These are phyloP conservation scores for Caranx melampygus DNA, from an alignment of 2,113 vertebrate species.

Conservation along the genomic window DNA sequence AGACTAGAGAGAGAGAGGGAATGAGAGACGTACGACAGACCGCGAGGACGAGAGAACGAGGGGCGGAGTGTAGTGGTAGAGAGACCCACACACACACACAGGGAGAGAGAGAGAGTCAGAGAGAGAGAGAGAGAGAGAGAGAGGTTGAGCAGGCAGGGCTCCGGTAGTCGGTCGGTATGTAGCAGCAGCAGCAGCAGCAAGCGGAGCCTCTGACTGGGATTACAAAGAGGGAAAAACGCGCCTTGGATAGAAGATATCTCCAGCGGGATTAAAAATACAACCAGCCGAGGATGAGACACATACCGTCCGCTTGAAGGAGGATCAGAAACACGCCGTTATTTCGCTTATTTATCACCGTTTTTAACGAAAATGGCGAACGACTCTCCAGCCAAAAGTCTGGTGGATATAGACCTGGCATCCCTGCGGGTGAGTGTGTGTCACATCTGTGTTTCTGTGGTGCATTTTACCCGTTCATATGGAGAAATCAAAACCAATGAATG, in stretches of 20 bases:
- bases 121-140: background rate
- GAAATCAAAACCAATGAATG: background rate
- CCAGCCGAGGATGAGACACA: conserved; percentile 64
- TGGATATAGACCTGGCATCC: conserved; percentile 95
- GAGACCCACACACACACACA: background rate
- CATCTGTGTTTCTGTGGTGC: background rate
- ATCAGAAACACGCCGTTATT: conserved; percentile 33
- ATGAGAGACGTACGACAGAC: background rate
- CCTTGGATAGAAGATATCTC: conserved; percentile 24
- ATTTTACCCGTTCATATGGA: rapidly evolving
- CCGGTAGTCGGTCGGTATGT: conserved; percentile 81
- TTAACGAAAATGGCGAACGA: conserved; percentile 93
- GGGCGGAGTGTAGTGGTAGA: conserved; percentile 26
- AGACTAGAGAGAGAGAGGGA: conserved; percentile 9
- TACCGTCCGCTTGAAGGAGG: conserved; percentile 63
- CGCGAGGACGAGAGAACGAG: conserved; percentile 9
- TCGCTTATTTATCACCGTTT: conserved; percentile 64
- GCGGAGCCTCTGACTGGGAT: conserved; percentile 51
- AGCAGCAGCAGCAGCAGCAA: conserved; percentile 78
- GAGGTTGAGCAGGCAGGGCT: conserved; percentile 42
- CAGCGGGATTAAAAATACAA: conserved; percentile 36
- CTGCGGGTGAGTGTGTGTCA: conserved; percentile 87
- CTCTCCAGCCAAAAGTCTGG: conserved; percentile 95
- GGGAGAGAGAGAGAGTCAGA: background rate
- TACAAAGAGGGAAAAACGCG: conserved; percentile 63